Evolutionary conservation across 1,140 invertebrate species (phyloP).

Genomic region (Conus ventricosus): DNA sequence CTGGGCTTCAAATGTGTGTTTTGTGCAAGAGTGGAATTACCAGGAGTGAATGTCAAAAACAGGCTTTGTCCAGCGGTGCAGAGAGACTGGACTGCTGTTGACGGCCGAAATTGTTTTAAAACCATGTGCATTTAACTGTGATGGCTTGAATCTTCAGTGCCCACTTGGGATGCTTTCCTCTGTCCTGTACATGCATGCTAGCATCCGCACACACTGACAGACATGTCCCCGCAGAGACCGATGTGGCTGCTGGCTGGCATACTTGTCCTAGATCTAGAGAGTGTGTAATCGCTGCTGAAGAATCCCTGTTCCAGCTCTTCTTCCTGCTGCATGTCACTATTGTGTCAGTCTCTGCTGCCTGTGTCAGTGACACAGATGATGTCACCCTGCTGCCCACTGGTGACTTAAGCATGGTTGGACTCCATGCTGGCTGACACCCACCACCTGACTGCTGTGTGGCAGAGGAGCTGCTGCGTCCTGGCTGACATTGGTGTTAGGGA

Average conservation of each 20-base stretch:
- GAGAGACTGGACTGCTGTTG: background rate
- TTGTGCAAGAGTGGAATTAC: background rate
- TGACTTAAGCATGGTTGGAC: no score
- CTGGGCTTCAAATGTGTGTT: background rate
- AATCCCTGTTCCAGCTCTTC: background rate
- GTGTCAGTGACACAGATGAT: background rate
- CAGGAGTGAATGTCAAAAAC: background rate
- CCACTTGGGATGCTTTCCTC: background rate
- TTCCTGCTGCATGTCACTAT: background rate
- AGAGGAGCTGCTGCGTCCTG: background rate
- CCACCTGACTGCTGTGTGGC: background rate
- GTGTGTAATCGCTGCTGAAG: background rate
- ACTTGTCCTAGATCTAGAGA: background rate
- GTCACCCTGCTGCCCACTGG: no score
- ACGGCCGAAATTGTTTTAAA: background rate
- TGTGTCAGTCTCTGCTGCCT: background rate
- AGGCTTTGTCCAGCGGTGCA: background rate
- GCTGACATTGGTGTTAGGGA: no score
- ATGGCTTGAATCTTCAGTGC: background rate
- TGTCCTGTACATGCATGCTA: background rate
- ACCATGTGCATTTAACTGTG: background rate
- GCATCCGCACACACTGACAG: background rate
- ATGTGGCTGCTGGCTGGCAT: background rate
- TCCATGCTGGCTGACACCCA: background rate
- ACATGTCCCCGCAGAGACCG: background rate